Base-by-base conservation (phyloP, 2,113 vertebrate species). In the Elephantulus edwardii region DNA sequence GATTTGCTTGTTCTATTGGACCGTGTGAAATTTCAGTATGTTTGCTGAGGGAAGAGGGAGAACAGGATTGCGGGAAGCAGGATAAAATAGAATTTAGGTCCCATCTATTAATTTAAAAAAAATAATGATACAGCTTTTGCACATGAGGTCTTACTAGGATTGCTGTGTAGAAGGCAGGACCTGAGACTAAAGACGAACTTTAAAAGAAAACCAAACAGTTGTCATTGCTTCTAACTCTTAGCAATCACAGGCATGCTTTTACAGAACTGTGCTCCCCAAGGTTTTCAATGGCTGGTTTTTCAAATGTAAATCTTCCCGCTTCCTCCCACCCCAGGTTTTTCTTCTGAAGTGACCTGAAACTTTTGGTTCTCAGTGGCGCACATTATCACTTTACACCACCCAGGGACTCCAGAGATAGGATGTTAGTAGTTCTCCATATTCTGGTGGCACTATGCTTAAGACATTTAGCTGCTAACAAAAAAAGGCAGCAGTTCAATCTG, bases 1-100 rank as follows among this genome's bases (percentile, higher is more conserved):
- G 5, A 30, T 87, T 75, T 89, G 28, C 66, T 94, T 89, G 74
- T 81, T 70, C 89, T 44, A 56, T 64, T 71, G 44, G 26, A 52
- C 22, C 83, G 38, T 64, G 48, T 81, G 12, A 58, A 84, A 28
- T 70, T 22, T 62, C 40, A 78, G 54, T 52, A 22, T 72, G 81
- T 91, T 93, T 86, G 16, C 44, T 2, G 30, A 82, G 40, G n/a
- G 79, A 62, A n/a, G 71, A 44, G 38, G 17, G 46, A 42, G 86
- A 62, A 33, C 58, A 33, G 80, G n/a, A 66, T 26, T 33, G 8
- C 3, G 2, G 7, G 28, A 33, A 78, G 64, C 42, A 62, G 17
- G 30, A n/a, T 17, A 86, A 12, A 82, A 66, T 82, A 83, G 16
- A 82, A 54, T 82, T 75, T 40, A 35, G 30, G 10, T 20, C 1